Conservation (phyloP, 2,113 vertebrate genomes). For the Australoheros scitulus region DNA sequence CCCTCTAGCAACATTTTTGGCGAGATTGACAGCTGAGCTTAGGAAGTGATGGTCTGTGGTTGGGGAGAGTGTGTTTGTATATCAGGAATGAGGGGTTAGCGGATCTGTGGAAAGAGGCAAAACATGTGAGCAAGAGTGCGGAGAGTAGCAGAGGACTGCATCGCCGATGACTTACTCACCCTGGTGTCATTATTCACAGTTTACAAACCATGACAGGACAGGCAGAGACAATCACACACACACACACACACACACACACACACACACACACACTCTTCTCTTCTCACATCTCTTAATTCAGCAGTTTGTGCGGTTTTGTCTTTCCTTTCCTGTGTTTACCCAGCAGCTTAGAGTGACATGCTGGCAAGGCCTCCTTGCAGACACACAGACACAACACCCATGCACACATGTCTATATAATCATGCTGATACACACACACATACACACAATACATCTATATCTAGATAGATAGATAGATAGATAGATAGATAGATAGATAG, state of each 20-base stretch:
- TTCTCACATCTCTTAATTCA: slow-evolving; percentile 20
- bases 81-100: slow-evolving; percentile 47
- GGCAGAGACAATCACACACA: not conserved
- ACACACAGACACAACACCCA: not conserved
- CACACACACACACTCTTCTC: not conserved
- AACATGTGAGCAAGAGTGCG: slow-evolving; percentile 17
- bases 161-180: slow-evolving; percentile 57
- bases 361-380: slow-evolving; percentile 1
- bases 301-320: slow-evolving; percentile 60
- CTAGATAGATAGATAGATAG: too few relatives aligned
- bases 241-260: not conserved
- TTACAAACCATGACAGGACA: slow-evolving; percentile 69
- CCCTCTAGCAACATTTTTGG: slow-evolving; percentile 8
- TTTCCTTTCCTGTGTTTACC: slow-evolving; percentile 66
- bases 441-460: not conserved
- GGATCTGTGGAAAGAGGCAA: slow-evolving; percentile 49
- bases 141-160: slow-evolving; percentile 11
- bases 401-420: not conserved
- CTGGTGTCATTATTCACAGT: slow-evolving; percentile 71
- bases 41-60: slow-evolving; percentile 39
- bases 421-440: not conserved
- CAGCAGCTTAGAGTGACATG: slow-evolving; percentile 67
- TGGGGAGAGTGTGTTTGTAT: slow-evolving; percentile 38
- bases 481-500: too few relatives aligned
- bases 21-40: slow-evolving; percentile 54